phyloP scores from a whole-genome alignment of 2,113 vertebrate species.

The Baryphthengus martii region DNA sequence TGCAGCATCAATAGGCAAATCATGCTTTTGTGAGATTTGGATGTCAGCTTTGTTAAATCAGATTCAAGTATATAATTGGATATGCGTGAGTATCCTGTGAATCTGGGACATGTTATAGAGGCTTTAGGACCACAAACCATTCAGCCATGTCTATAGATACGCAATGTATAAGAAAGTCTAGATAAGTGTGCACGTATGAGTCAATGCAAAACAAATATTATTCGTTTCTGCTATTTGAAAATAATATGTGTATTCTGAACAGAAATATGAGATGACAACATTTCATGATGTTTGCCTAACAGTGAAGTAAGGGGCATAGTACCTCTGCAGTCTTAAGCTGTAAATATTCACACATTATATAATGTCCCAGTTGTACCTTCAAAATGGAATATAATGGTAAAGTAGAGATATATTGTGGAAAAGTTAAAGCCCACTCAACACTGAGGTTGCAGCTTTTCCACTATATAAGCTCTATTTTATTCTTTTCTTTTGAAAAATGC shows the following conservation, averaged over 20 bases:
- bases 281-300: not conserved
- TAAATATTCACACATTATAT: not conserved
- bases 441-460: not conserved
- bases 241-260: not conserved
- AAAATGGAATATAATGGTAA: not conserved
- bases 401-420: not conserved
- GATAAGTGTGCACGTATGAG: not conserved
- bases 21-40: not conserved
- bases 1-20: not conserved
- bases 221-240: not conserved
- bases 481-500: not conserved
- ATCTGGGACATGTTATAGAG: rapidly evolving
- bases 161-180: not conserved
- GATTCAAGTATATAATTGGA: not conserved
- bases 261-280: not conserved
- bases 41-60: not conserved
- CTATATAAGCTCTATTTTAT: not conserved
- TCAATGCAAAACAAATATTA: not conserved
- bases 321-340: not conserved
- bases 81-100: not conserved
- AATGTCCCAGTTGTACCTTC: not conserved
- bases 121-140: not conserved
- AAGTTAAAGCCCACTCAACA: not conserved
- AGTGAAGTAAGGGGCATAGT: not conserved
- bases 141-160: not conserved